phyloP scores from a whole-genome alignment of 2,888 invertebrate species.

The Noctua janthina region DNA sequence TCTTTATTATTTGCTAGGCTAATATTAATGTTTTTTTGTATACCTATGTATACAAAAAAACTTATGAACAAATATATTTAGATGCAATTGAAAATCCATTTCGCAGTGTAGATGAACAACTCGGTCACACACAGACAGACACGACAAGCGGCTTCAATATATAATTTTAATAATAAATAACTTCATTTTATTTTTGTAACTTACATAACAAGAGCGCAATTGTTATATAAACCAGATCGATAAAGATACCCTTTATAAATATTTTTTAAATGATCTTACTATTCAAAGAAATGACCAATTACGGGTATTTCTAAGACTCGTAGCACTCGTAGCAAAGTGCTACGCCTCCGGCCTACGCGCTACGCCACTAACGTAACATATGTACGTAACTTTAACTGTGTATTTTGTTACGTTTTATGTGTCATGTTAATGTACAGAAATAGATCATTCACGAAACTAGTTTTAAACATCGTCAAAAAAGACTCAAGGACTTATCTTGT shows the following conservation, averaged over 20 bases:
- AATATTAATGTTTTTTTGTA: not conserved
- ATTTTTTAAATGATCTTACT: not conserved
- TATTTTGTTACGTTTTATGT: not conserved
- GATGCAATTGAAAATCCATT: not conserved
- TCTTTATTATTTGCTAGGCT: not conserved
- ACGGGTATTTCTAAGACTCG: slow-evolving; percentile 20
- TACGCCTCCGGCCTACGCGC: slow-evolving; percentile 55
- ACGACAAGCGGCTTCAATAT: not conserved
- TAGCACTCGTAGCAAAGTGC: slow-evolving; percentile 50
- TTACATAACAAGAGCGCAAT: not conserved
- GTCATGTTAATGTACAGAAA: not conserved
- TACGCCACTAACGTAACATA: slow-evolving; percentile 26
- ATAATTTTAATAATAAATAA: not conserved
- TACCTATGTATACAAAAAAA: not conserved
- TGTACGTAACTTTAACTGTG: not conserved
- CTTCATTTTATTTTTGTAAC: not conserved
- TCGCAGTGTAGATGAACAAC: not conserved
- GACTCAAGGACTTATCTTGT: not conserved
- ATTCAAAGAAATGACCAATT: not conserved
- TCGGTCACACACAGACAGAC: not conserved
- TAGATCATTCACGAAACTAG: not conserved
- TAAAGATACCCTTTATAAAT: not conserved
- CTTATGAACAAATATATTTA: not conserved
- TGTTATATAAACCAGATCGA: not conserved
- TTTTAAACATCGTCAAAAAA: not conserved